Evolutionary conservation across 2,797 vertebrate genomes (phyloP), one percentile per base, ranked within the genome.

Genomic region (Myotis pilosus): DNA sequence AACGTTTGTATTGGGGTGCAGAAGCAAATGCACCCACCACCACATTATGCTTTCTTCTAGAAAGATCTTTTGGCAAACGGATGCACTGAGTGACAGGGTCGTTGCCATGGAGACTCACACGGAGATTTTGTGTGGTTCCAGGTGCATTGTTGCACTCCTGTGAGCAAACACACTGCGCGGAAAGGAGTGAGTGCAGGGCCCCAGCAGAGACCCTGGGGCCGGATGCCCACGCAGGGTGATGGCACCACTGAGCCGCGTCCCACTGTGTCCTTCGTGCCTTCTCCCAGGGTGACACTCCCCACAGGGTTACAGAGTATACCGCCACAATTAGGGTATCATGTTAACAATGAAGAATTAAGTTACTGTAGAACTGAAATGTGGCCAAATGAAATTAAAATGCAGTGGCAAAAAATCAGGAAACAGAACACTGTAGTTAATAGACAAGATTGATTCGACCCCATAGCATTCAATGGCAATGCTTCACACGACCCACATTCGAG

Each of bases 101-200:
- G 1, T 0, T 5, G 41, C 81, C 49, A 3, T 0, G 0, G 0
- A 0, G 17, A 33, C 51, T 3, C 2, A 6, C 2, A 6, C 0
- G n/a, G n/a, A 68, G 64, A 20, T 19, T 68, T 19, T 1, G 64
- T 36, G 66, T 30, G 66, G 62, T 16, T 41, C 16, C 23, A 3
- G 0, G 25, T 25, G 41, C 20, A 1, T 22, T 1, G 30, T 12
- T 51, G 47, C 3, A 68, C 12, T 6, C n/a, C 44, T 1, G n/a
- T 2, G 51, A 28, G 90, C 1, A 11, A 0, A 4, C 28, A 7
- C 23, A 2, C 33, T 12, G 51, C 1, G 8, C 6, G 1, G 28
- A 25, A 23, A 30, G 16, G 62, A 12, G 30, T 2, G 28, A 25
- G 22, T 2, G 47, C 28, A 4, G 30, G 28, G 41, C 75, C 16